Evolutionary conservation across 2,113 vertebrate species (phyloP).

Genomic region (Acinonyx jubatus): DNA sequence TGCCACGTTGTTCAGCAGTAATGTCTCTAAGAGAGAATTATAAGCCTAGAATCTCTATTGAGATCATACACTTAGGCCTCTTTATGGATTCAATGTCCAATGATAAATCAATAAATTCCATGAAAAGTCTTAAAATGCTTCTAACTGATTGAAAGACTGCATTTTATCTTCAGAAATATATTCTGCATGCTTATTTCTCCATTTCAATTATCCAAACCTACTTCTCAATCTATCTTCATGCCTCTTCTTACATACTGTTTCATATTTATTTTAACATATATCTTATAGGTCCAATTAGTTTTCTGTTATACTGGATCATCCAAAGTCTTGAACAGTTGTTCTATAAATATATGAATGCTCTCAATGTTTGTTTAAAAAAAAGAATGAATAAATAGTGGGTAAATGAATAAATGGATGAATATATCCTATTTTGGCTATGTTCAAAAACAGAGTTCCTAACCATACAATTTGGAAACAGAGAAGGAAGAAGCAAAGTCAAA

Average conservation of each 20-base stretch:
- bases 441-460: slow-evolving; percentile 26
- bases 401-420: neutral
- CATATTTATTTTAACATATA: neutral
- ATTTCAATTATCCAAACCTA: neutral
- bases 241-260: neutral
- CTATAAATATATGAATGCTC: neutral
- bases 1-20: slow-evolving; percentile 44
- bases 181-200: slow-evolving; percentile 44
- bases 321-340: neutral
- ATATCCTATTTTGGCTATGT: neutral
- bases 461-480: neutral
- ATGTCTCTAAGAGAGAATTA: slow-evolving; percentile 60
- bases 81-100: slow-evolving; percentile 69
- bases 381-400: neutral
- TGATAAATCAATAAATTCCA: slow-evolving; percentile 66
- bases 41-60: slow-evolving; percentile 57
- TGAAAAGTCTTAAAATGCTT: slow-evolving; percentile 59
- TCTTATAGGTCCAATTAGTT: neutral
- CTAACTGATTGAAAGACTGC: slow-evolving; percentile 27
- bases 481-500: slow-evolving; percentile 8
- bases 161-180: slow-evolving; percentile 40
- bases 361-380: slow-evolving; percentile 16
- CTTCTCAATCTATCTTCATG: neutral
- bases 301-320: neutral
- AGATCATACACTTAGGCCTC: slow-evolving; percentile 67